Percentiles rank a stretch among this genome's conserved stretches.
phyloP scores from a whole-genome alignment of 2,113 vertebrate species.

The Cettia cetti region DNA sequence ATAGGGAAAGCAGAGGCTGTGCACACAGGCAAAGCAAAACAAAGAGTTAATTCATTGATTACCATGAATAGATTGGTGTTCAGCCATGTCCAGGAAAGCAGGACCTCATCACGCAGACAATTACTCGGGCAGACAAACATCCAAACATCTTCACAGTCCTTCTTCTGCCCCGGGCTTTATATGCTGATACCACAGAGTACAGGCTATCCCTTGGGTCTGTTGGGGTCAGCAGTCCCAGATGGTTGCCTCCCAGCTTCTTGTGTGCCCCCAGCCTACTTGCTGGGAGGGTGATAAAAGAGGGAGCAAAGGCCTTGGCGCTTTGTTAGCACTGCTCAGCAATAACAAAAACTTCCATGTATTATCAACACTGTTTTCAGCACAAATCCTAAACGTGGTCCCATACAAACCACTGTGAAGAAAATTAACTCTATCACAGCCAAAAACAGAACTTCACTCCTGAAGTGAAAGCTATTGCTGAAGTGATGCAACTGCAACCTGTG shows the following conservation, averaged over 20 bases:
- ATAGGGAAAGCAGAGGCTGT: not conserved
- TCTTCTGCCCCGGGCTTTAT: not conserved
- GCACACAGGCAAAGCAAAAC: not conserved
- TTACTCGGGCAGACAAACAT: not conserved
- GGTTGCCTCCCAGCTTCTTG: not conserved
- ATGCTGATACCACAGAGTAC: not conserved
- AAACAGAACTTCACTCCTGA: not conserved
- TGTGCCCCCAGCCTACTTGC: not conserved
- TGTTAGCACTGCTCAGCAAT: not conserved
- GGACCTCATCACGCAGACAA: rapidly evolving
- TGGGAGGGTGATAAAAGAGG: not conserved
- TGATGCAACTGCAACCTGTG: rapidly evolving
- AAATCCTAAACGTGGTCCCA: not conserved
- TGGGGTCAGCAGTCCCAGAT: not conserved
- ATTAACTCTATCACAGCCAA: not conserved
- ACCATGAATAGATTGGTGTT: not conserved
- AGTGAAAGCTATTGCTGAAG: not conserved
- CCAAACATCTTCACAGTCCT: not conserved
- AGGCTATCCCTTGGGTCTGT: not conserved
- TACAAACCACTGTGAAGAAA: not conserved
- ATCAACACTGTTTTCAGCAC: not conserved
- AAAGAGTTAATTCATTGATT: not conserved
- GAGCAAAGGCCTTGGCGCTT: not conserved
- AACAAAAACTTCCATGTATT: not conserved
- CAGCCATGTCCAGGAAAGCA: not conserved